Evolutionary conservation across 2,113 vertebrate species (phyloP).

Genomic region (Chloropsis hardwickii): DNA sequence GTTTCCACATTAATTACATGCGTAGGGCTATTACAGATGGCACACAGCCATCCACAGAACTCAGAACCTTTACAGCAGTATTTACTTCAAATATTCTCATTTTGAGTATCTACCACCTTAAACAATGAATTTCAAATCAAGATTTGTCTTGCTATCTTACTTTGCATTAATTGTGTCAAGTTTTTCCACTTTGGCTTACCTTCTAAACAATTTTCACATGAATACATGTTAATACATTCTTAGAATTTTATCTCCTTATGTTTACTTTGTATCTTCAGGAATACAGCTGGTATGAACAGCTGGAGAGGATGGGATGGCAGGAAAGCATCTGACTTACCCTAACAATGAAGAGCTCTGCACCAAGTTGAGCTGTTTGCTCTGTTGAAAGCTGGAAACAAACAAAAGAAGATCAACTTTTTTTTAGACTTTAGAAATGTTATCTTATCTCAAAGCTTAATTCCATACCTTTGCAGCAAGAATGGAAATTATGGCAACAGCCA

Average conservation of each 20-base stretch:
- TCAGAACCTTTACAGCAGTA: not conserved
- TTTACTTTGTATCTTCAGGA: not conserved
- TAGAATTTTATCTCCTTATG: not conserved
- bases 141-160: not conserved
- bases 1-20: not conserved
- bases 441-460: not conserved
- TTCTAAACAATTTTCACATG: not conserved
- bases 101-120: not conserved
- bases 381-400: constrained; percentile 86
- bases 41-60: not conserved
- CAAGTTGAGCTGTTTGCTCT: constrained; percentile 95
- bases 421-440: not conserved
- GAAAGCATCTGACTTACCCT: constrained; percentile 76
- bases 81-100: not conserved
- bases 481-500: constrained; percentile 98
- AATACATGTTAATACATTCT: not conserved
- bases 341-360: constrained; percentile 95
- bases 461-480: constrained; percentile 96
- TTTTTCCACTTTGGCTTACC: not conserved
- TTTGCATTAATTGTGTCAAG: not conserved
- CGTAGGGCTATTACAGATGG: not conserved
- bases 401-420: not conserved
- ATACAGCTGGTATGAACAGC: not conserved
- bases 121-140: not conserved
- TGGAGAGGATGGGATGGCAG: not conserved